A percentile compares a stretch with the other conserved stretches of the same genome.
Evolutionary conservation across 2,797 vertebrate genomes (phyloP).

Genomic region (Chelidonichthys spinosus): DNA sequence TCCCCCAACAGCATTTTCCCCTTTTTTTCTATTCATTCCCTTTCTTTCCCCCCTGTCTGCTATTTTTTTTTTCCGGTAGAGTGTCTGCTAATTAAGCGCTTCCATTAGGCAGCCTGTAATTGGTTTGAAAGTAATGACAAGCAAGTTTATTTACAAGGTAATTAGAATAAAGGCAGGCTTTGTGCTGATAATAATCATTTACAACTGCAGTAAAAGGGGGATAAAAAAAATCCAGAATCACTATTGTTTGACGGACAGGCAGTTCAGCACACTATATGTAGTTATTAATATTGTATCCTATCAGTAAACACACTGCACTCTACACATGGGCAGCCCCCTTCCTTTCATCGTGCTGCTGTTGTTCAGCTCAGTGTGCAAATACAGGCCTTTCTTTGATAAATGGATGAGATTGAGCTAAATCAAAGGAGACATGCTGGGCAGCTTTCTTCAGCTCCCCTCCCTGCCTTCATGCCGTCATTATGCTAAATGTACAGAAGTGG

Average conservation of each 20-base stretch:
- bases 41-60: slow-evolving; percentile 55
- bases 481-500: slow-evolving; percentile 71
- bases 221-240: slow-evolving; percentile 42
- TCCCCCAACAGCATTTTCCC: slow-evolving; percentile 73
- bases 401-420: slow-evolving; percentile 75
- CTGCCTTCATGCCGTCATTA: slow-evolving; percentile 68
- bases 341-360: slow-evolving; percentile 33
- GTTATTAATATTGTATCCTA: slow-evolving; percentile 63
- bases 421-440: slow-evolving; percentile 73
- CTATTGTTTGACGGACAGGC: slow-evolving; percentile 69
- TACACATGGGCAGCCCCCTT: slow-evolving; percentile 40
- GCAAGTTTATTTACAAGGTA: slow-evolving; percentile 91
- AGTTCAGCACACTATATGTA: slow-evolving; percentile 58
- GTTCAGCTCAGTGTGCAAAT: slow-evolving; percentile 74
- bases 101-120: slow-evolving; percentile 90
- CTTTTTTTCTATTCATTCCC: slow-evolving; percentile 76
- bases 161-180: slow-evolving; percentile 87
- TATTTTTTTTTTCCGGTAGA: slow-evolving; percentile 78
- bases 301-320: slow-evolving; percentile 64
- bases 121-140: slow-evolving; percentile 90
- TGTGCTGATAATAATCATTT: slow-evolving; percentile 88
- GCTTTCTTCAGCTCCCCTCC: slow-evolving; percentile 70
- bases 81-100: slow-evolving; percentile 88
- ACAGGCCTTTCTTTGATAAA: slow-evolving; percentile 75
- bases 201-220: slow-evolving; percentile 65